A percentile compares a stretch with the other conserved stretches of the same genome.
Conservation (phyloP, 1,140 invertebrate species). For the Drusus annulatus region DNA sequence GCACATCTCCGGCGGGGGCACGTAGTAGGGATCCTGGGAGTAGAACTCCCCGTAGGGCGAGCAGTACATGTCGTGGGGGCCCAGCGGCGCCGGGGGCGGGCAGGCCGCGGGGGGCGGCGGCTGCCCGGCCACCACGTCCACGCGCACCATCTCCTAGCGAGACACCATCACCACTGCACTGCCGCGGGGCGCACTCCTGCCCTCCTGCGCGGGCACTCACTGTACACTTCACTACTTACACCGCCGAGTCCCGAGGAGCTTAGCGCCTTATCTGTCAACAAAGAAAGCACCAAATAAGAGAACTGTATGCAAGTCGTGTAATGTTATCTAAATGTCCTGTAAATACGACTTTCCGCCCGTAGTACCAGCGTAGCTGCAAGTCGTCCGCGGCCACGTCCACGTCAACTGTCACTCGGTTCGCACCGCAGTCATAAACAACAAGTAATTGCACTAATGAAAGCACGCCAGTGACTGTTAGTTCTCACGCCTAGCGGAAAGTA, state of each 20-base stretch:
- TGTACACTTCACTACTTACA: no score
- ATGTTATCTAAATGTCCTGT: no score
- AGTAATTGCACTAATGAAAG: no score
- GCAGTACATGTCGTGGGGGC: constrained; percentile 55
- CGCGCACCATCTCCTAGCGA: constrained; percentile 37
- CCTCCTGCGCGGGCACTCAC: no score
- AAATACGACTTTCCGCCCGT: no score
- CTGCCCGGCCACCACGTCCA: constrained; percentile 49
- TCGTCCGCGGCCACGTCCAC: no score
- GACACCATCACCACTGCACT: constrained; percentile 16
- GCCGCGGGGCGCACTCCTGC: not conserved
- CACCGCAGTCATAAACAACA: no score
- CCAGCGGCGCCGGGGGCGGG: constrained; percentile 62
- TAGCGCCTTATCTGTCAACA: not conserved
- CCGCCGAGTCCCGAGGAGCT: not conserved
- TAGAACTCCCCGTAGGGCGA: constrained; percentile 68
- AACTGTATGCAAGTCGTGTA: no score
- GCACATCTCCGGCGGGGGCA: constrained; percentile 66
- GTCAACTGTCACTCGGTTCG: no score
- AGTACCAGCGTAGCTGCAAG: no score
- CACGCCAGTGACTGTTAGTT: no score
- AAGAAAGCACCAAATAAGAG: not conserved
- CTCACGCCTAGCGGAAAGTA: no score
- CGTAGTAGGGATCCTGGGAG: constrained; percentile 67
- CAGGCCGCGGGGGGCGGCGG: constrained; percentile 34